Evolutionary conservation across 2,113 vertebrate species (phyloP).

Genomic region (Phalacrocorax pelagicus): DNA sequence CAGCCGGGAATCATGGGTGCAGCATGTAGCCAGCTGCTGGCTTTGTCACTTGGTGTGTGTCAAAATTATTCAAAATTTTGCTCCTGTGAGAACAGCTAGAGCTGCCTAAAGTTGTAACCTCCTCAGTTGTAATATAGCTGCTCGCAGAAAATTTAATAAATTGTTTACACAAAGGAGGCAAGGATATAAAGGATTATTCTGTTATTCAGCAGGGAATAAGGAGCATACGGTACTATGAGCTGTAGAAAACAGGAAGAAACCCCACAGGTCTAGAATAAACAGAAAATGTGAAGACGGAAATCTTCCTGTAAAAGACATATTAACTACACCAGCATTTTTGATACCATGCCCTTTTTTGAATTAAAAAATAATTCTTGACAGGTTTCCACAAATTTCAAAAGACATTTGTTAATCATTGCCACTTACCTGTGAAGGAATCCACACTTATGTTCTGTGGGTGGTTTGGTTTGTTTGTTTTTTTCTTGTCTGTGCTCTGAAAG

Average conservation of each 20-base stretch:
- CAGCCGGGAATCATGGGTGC: not conserved
- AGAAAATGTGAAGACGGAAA: not conserved
- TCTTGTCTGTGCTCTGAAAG: not conserved
- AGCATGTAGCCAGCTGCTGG: not conserved
- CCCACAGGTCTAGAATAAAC: not conserved
- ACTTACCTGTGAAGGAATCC: not conserved
- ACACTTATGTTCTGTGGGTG: not conserved
- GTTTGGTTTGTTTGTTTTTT: not conserved
- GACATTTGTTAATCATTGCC: not conserved
- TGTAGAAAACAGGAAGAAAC: constrained; percentile 34
- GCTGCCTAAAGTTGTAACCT: not conserved
- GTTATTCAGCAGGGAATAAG: constrained; percentile 16
- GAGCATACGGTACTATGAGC: not conserved
- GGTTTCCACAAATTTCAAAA: not conserved
- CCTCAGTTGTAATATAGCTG: not conserved
- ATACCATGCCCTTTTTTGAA: not conserved
- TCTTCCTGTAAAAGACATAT: not conserved
- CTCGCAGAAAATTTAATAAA: constrained; percentile 49
- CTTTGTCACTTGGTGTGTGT: not conserved
- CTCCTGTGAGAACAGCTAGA: not conserved
- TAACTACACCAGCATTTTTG: not conserved
- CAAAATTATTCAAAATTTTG: not conserved
- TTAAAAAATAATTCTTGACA: not conserved
- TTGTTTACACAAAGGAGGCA: constrained; percentile 33
- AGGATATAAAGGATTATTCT: constrained; percentile 59